These are phyloP conservation scores for Zonitis immaculata DNA, from an alignment of 2,888 invertebrate genomes.

Conservation along the genomic window DNA sequence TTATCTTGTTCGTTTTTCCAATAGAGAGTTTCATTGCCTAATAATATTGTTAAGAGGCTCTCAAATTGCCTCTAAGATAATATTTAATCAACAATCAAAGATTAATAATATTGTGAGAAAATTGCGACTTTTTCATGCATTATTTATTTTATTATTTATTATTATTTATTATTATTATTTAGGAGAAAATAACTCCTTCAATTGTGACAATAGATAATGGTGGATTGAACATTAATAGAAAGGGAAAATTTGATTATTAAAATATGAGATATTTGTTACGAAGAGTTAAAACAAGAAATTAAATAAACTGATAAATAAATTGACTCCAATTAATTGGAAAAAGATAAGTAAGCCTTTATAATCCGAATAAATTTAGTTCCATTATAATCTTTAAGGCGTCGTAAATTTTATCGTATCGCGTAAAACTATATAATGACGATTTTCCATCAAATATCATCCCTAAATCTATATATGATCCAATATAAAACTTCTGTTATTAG, in stretches of 20 bases:
- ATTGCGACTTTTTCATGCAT: no score
- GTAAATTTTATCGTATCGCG: conserved; percentile 1
- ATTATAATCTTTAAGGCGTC: conserved; percentile 4
- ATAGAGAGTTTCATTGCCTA: background rate
- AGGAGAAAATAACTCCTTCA: no score
- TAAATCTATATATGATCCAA: no score
- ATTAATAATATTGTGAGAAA: no score
- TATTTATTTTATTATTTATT: no score
- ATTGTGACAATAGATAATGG: no score
- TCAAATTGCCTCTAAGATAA: background rate
- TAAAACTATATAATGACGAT: conserved; percentile 6
- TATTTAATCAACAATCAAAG: background rate
- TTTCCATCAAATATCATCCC: conserved; percentile 6
- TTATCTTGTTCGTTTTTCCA: background rate
- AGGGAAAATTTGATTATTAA: no score
- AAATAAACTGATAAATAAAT: no score
- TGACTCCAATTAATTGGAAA: conserved; percentile 3
- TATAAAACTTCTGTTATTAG: background rate
- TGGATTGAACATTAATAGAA: no score
- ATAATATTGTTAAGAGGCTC: background rate
- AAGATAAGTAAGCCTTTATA: conserved; percentile 3
- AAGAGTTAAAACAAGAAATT: no score
- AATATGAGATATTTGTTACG: no score
- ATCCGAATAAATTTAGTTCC: conserved; percentile 4
- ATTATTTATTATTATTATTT: no score